These are phyloP conservation scores for Nemapogon koenigi DNA, from an alignment of 2,888 invertebrate species.

Conservation along the genomic window DNA sequence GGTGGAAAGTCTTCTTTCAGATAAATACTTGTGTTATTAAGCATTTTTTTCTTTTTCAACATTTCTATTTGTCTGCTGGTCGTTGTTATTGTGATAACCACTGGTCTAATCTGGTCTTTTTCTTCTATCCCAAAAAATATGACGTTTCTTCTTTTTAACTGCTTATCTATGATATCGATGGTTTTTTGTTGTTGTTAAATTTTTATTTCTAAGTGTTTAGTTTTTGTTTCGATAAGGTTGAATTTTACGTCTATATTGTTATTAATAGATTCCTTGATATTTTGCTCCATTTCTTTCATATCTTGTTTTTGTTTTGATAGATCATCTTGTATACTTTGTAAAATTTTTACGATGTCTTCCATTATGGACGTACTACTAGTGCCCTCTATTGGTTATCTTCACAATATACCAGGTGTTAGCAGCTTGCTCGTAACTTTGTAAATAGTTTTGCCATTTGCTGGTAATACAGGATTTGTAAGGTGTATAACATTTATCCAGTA, in stretches of 20 bases:
- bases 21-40: conserved; percentile 14
- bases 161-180: conserved; percentile 18
- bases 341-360: conserved; percentile 11
- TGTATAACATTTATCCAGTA: neutral
- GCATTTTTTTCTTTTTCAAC: conserved; percentile 16
- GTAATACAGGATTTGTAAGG: neutral
- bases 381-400: neutral
- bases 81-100: conserved; percentile 15
- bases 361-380: conserved; percentile 4
- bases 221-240: conserved; percentile 14
- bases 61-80: conserved; percentile 18
- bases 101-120: conserved; percentile 11
- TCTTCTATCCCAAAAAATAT: conserved; percentile 19
- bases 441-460: too few relatives aligned
- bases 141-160: conserved; percentile 17
- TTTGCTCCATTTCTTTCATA: conserved; percentile 19
- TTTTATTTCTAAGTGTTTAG: conserved; percentile 16
- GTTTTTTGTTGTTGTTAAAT: conserved; percentile 20
- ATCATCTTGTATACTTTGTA: conserved; percentile 17
- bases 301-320: conserved; percentile 17
- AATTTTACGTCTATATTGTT: conserved; percentile 19
- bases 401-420: too few relatives aligned
- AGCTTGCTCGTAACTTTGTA: neutral
- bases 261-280: too few relatives aligned
- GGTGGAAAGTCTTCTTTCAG: conserved; percentile 19